Evolutionary conservation across 1,140 invertebrate genomes (phyloP).

Genomic region (Armadillidium nasatum): DNA sequence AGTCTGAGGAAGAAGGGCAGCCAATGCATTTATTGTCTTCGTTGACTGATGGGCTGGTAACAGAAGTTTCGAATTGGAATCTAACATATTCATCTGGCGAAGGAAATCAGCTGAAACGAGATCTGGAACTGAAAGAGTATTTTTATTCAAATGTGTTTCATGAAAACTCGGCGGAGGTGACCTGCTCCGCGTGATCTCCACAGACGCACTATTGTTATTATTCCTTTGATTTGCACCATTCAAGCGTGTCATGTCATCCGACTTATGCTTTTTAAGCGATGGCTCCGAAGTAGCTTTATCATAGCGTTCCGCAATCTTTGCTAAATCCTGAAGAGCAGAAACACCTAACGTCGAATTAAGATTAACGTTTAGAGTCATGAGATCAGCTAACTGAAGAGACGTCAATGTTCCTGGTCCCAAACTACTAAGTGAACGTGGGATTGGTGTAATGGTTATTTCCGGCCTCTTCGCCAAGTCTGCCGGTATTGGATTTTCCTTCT

Average conservation of each 20-base stretch:
- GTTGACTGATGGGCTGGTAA: constrained; percentile 43
- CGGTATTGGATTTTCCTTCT: constrained; percentile 38
- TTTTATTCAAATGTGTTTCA: constrained; percentile 30
- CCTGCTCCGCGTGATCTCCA: background rate
- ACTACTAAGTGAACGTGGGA: constrained; percentile 31
- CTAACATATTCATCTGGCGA: constrained; percentile 41
- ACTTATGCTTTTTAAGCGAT: constrained; percentile 36
- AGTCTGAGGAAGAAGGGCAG: constrained; percentile 41
- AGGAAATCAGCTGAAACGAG: constrained; percentile 40
- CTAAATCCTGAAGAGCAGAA: constrained; percentile 38
- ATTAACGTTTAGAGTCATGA: constrained; percentile 32
- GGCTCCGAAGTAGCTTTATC: constrained; percentile 30
- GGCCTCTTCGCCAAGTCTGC: constrained; percentile 43
- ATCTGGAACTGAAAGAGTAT: constrained; percentile 35
- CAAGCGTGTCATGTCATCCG: constrained; percentile 36
- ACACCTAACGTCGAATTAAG: constrained; percentile 33
- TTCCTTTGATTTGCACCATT: constrained; percentile 37
- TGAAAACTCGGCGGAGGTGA: constrained; percentile 21
- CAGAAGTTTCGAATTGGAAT: constrained; percentile 39
- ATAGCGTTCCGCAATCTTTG: constrained; percentile 34
- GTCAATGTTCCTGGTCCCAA: constrained; percentile 20
- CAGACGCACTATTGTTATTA: constrained; percentile 22
- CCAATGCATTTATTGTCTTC: constrained; percentile 43
- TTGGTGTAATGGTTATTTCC: constrained; percentile 44
- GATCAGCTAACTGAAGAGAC: constrained; percentile 33